Base-by-base conservation (phyloP, 2,113 vertebrate species). In the Epinephelus moara region DNA sequence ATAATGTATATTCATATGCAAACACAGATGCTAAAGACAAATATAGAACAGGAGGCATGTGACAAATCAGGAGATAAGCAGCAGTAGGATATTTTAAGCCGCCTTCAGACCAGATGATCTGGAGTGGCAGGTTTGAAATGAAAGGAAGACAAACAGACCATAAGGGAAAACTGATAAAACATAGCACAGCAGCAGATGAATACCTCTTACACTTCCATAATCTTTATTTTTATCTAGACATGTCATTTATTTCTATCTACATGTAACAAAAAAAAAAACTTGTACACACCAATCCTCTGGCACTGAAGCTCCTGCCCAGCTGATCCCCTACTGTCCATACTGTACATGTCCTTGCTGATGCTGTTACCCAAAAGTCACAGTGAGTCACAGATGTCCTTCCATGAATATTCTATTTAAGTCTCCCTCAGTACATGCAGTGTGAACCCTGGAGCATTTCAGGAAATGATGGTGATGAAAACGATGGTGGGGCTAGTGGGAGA, bases 341-440 rank as follows among this genome's bases (percentile, higher is more conserved):
- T 86, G 90, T 90, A 88, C 71, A 80, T 52, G 10, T 66, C 6
- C 62, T 67, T 53, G 23, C 33, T 67, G 23, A 55, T 71, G 62
- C 19, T 19, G 79, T 70, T 70, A 70, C 27, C 66, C 71, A 88
- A 68, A 86, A 80, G 78, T 19, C 83, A 71, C 83, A 71, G 25
- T 68, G 85, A 80, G 85, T 88, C 89, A 89, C 89, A 93, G 75
- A 82, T 93, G 87, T 84, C 63, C 61, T 80, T 40, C 49, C 15
- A 68, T 76, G 52, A 76, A 74, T 42, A 30, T 87, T 88, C 86
- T 92, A 92, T 89, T 89, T 90, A 81, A 85, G 80, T 82, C 70
- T 59, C 67, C 69, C 21, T 61, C 77, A 83, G 64, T 86, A 60
- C 72, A 75, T 86, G 61, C 57, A 79, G 12, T 18, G 40, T 68